These are phyloP conservation scores for Papilio gigon DNA, from an alignment of 2,888 invertebrate genomes.

Conservation along the genomic window DNA sequence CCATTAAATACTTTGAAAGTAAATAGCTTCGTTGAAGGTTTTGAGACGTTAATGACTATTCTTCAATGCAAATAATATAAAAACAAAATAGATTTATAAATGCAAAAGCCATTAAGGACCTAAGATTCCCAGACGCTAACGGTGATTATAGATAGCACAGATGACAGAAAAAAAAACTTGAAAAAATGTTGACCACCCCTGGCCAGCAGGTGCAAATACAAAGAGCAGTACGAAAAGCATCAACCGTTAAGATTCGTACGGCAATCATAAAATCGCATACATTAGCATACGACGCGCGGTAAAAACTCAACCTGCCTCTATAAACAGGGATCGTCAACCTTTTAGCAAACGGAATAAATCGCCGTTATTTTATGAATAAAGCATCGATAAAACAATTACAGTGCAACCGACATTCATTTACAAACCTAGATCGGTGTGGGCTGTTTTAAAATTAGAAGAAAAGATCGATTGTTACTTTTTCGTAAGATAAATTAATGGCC, in stretches of 20 bases:
- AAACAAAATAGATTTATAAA: neutral
- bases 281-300: constrained; percentile 57
- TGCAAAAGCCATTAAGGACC: constrained; percentile 1
- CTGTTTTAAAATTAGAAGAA: neutral
- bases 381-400: constrained; percentile 20
- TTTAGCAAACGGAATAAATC: constrained; percentile 42
- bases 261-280: constrained; percentile 53
- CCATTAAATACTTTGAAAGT: neutral
- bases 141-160: constrained; percentile 2
- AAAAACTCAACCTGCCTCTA: constrained; percentile 54
- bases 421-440: neutral
- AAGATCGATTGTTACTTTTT: neutral
- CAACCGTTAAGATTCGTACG: constrained; percentile 55
- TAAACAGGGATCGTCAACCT: constrained; percentile 54
- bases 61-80: neutral
- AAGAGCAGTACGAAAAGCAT: constrained; percentile 40
- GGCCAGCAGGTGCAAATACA: constrained; percentile 33
- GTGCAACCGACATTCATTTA: neutral
- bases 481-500: no score
- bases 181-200: constrained; percentile 22
- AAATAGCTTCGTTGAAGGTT: constrained; percentile 6
- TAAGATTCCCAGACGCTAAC: neutral
- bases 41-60: neutral
- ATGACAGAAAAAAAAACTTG: neutral
- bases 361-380: constrained; percentile 35